phyloP scores from a whole-genome alignment of 2,888 invertebrate species.

The Melanargia galathea region DNA sequence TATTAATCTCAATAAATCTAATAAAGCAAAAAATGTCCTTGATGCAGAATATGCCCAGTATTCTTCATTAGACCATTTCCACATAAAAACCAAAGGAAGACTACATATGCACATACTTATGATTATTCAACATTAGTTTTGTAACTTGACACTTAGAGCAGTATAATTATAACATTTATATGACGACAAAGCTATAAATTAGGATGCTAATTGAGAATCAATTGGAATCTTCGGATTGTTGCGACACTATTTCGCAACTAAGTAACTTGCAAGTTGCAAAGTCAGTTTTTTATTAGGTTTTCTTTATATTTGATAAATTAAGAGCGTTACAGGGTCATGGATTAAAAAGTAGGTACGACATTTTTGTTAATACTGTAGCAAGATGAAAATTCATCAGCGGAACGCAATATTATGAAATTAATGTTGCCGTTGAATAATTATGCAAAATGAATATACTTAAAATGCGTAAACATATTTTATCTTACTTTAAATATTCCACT shows the following conservation, averaged over 20 bases:
- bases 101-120: too few species aligned
- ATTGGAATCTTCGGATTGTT: conserved; percentile 21
- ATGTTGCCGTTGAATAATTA: not conserved
- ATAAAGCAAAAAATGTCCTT: not conserved
- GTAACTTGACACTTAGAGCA: conserved; percentile 15
- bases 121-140: conserved; percentile 17
- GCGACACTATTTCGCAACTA: conserved; percentile 18
- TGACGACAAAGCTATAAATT: conserved; percentile 26
- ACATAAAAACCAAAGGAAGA: conserved; percentile 15
- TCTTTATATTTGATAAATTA: not conserved
- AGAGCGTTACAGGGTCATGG: not conserved
- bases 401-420: conserved; percentile 10
- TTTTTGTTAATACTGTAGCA: not conserved
- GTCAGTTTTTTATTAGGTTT: conserved; percentile 1
- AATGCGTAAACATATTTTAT: not conserved
- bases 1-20: too few species aligned
- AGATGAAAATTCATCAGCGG: not conserved
- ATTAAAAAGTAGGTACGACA: conserved; percentile 2
- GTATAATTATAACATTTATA: conserved; percentile 33
- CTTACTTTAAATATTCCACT: not conserved
- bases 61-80: conserved; percentile 2
- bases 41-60: too few species aligned
- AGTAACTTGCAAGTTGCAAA: conserved; percentile 20
- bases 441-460: not conserved
- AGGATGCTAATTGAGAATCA: conserved; percentile 31